Percentiles rank a stretch among this genome's conserved stretches.
These are phyloP conservation scores for Diabrotica balteata DNA, from an alignment of 2,888 invertebrate genomes.

Conservation along the genomic window DNA sequence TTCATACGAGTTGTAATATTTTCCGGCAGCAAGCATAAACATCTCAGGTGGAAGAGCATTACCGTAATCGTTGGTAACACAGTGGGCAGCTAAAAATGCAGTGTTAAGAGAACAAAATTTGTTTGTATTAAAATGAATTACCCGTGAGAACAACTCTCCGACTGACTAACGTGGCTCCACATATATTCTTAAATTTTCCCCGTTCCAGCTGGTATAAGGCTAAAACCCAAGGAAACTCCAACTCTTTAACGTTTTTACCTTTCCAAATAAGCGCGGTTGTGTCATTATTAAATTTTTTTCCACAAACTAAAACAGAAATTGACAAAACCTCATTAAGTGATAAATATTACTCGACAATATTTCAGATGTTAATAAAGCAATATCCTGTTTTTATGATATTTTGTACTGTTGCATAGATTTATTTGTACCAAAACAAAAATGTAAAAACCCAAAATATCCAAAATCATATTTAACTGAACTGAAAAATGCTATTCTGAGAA, in stretches of 20 bases:
- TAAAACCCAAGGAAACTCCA: conserved; percentile 36
- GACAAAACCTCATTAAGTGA: no score
- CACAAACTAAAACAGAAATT: conserved; percentile 29
- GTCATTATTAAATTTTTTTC: conserved; percentile 31
- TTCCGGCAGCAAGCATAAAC: conserved; percentile 33
- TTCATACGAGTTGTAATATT: conserved; percentile 32
- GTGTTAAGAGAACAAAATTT: neutral
- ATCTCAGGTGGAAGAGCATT: conserved; percentile 18
- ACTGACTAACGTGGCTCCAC: conserved; percentile 35
- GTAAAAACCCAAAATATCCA: no score
- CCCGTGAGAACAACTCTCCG: conserved; percentile 32
- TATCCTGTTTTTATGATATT: no score
- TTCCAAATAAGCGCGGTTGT: conserved; percentile 19
- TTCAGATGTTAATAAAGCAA: no score
- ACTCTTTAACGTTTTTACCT: conserved; percentile 20
- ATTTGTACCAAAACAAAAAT: no score
- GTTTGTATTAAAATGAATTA: conserved; percentile 11
- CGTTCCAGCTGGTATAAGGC: conserved; percentile 27
- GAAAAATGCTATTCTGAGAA: no score
- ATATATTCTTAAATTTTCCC: conserved; percentile 23
- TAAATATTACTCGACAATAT: no score
- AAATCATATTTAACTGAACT: no score
- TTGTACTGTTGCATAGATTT: no score
- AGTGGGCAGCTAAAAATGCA: conserved; percentile 36
- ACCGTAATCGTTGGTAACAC: conserved; percentile 32